Base-by-base conservation (phyloP, 2,113 vertebrate genomes). In the Thalassarche chlororhynchos region DNA sequence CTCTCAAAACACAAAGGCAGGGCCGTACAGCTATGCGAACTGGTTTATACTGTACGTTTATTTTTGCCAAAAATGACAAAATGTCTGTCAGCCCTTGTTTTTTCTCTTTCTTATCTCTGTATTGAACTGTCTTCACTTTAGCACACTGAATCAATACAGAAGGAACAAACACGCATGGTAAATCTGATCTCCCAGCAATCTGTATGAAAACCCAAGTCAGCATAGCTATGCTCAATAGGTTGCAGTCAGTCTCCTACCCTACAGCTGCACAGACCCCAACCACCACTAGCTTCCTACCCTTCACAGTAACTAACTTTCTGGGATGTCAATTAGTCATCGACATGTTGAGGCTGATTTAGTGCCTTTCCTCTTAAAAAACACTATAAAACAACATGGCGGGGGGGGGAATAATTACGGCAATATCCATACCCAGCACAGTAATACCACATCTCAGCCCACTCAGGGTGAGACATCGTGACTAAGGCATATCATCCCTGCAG, bases 1-100 rank as follows among this genome's bases (percentile, higher is more conserved):
- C 54, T 86, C 66, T 58, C 58, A 64, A 65, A 90, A 70, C 84
- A 96, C 84, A 96, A 95, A 96, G 42, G 78, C 84, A 77, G 78
- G 55, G 75, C 83, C 81, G 72, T 64, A 60, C 40, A 68, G 61
- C 46, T 74, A 75, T 74, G 84, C 13, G 12, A 79, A 77, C 26
- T 46, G 14, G 0, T 82, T 95, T 76, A 69, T 14, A 70, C 17
- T 32, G 18, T n/a, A 64, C 17, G 55, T 68, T 68, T 93, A 64
- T 42, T 91, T 96, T 74, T 90, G 58, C 70, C 54, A 71, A 95
- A 97, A 96, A 51, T 25, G 25, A 77, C 29, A 83, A 72, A 76
- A 38, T 17, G 25, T 76, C 40, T 78, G 23, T 90, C 75, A 86
- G 70, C 14, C 34, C 42, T 70, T 77, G 14, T 23, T 77, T 82